Conservation (phyloP, 2,113 vertebrate species). For the Anguilla rostrata region DNA sequence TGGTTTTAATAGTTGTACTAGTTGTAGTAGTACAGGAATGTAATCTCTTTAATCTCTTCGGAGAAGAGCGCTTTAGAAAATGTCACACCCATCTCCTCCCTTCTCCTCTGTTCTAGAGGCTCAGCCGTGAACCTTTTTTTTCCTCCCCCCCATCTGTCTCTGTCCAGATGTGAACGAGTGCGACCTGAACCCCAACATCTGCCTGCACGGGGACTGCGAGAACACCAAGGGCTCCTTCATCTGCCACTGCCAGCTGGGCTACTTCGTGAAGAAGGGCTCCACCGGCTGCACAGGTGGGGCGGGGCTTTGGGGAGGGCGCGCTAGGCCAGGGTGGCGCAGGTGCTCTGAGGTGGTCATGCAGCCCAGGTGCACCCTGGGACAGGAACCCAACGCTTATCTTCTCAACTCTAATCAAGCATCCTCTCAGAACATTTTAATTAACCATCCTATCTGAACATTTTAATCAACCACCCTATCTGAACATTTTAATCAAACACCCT, state of each 20-base stretch:
- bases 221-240: conserved; percentile 94
- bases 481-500: background rate
- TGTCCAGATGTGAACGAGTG: conserved; percentile 87
- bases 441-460: too few species aligned
- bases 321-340: too few species aligned
- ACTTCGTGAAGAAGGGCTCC: conserved; percentile 85
- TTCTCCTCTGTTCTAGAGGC: background rate
- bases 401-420: background rate
- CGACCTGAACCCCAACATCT: conserved; percentile 89
- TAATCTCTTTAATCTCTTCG: too few species aligned
- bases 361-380: too few species aligned
- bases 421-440: too few species aligned
- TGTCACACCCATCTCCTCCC: too few species aligned
- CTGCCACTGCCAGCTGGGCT: conserved; percentile 88
- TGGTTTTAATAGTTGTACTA: too few species aligned
- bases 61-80: too few species aligned
- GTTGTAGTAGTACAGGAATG: too few species aligned
- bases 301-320: background rate
- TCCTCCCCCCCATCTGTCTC: background rate
- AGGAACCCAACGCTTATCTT: background rate
- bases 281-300: conserved; percentile 84
- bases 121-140: conserved; percentile 27
- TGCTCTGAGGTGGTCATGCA: too few species aligned
- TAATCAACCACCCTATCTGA: too few species aligned
- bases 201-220: conserved; percentile 87